Base-by-base conservation (phyloP, 1,140 invertebrate genomes). In the Atopsyche davidsoni region DNA sequence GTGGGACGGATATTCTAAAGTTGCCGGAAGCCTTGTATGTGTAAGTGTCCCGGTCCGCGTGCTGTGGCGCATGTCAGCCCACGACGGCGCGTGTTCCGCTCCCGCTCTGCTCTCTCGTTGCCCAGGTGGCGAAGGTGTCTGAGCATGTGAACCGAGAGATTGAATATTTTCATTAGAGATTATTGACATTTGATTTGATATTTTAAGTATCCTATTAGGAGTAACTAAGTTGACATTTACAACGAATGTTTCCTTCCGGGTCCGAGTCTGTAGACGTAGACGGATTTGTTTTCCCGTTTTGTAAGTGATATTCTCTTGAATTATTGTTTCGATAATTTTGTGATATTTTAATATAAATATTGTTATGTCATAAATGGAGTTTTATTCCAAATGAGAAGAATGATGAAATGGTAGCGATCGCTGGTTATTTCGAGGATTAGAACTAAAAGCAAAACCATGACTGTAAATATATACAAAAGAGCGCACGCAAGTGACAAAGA, bases 231-330 rank as follows among this genome's bases (percentile, higher is more conserved):
- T 49, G 39, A 46, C 16, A 52, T 47, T 16, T 53, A 74, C 72
- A 74, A 72, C 72, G 72, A 74, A 74, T 72, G 68, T 73, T 70
- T 73, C 72, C 72, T 73, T 74, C 69, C 70, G 70, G 31, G 25
- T 43, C 24, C 2, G 32, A 32, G 17, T 4, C 7, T 46, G 38
- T 54, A 54, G 46, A 36, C 31, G 47, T 49, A 54, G 32, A 53
- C 35, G 41, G 47, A n/a, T n/a, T n/a, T n/a, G n/a, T 31, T 46
- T 53, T 52, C 32, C 22, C 46, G n/a, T 23, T 47, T 41, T 40
- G 19, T 16, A 44, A 56, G 54, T 44, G 53, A 67, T 70, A 72
- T 66, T 72, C 68, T 72, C 70, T 71, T 67, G 71, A 72, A 67
- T 73, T 71, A 45, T 52, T 58, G 49, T 48, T 54, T 58, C 68